Base-by-base conservation (phyloP, 2,797 vertebrate species). In the Argya squamiceps region DNA sequence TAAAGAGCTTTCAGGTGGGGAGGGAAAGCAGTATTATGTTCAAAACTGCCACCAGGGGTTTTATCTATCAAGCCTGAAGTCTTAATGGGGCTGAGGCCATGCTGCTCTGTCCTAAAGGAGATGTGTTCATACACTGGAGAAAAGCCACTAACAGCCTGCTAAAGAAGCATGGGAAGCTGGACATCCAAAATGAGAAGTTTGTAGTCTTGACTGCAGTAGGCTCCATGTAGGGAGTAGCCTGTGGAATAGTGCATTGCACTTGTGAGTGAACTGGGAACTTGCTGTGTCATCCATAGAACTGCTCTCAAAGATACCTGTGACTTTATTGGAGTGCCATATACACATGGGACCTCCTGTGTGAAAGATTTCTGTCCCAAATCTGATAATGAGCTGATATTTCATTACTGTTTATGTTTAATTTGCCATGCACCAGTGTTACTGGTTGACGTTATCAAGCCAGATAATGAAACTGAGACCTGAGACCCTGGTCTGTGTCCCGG, bases 271-370 rank as follows among this genome's bases (percentile, higher is more conserved):
- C 39, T 9, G 24, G 49, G 32, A 86, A 18, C 23, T 52, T 84
- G 29, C 55, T 79, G 22, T 2, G 1, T 34, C 18, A 52, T 20
- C 44, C 32, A 1, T 11, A 87, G 86, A 84, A 44, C 50, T 62
- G 32, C 18, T 53, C 46, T 67, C 47, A 59, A 47, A 15, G 56
- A 36, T 13, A 29, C 6, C 3, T 4, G 34, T 39, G 58, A 36
- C 39, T 34, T 65, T 43, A 17, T 1, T 68, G 53, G 50, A 26
- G 18, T 59, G 13, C 29, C 24, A 19, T 36, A 10, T 71, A n/a
- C 41, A 52, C 55, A 39, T 0, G 2, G 32, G 52, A 22, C 24
- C 0, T 0, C 36, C 15, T 32, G 8, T 1, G 4, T n/a, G 22
- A 26, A 77, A 77, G 26, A 10, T 59, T 83, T 83, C 23, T 67